A percentile compares a stretch with the other conserved stretches of the same genome.
phyloP scores from a whole-genome alignment of 2,113 vertebrate genomes.

The Galeopterus variegatus region DNA sequence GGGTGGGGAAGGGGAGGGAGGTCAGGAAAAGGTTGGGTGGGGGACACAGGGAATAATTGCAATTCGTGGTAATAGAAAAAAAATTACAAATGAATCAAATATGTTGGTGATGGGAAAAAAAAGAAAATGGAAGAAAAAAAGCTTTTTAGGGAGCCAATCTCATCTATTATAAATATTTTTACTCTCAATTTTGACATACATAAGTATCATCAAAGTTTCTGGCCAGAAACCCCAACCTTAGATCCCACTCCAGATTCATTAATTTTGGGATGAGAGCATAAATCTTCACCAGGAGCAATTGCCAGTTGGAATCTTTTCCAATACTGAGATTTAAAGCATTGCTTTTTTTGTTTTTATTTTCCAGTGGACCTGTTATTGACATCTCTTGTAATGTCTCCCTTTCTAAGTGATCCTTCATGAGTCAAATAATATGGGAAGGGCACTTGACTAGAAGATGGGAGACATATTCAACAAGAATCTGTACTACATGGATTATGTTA shows the following conservation, averaged over 20 bases:
- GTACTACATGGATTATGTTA: not conserved
- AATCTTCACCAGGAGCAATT: not conserved
- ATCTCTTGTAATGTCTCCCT: not conserved
- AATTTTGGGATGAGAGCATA: not conserved
- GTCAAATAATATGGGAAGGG: not conserved
- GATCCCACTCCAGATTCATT: not conserved
- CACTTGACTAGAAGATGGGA: too few species aligned
- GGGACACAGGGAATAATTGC: too few species aligned
- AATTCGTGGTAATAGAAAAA: too few species aligned
- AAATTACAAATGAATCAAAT: too few species aligned
- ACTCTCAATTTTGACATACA: not conserved
- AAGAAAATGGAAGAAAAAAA: too few species aligned
- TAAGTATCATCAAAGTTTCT: not conserved
- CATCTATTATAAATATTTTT: not conserved
- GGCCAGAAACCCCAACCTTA: not conserved
- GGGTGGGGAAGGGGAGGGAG: too few species aligned
- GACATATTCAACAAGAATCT: too few species aligned
- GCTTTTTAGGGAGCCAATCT: not conserved
- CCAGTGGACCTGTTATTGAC: not conserved
- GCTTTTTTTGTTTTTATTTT: not conserved
- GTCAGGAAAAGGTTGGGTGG: too few species aligned
- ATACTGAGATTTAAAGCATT: not conserved
- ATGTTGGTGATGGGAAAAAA: too few species aligned
- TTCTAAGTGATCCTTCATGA: not conserved
- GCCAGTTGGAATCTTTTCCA: not conserved